Evolutionary conservation across 2,113 vertebrate species (phyloP).

Genomic region (Silurus glanis): DNA sequence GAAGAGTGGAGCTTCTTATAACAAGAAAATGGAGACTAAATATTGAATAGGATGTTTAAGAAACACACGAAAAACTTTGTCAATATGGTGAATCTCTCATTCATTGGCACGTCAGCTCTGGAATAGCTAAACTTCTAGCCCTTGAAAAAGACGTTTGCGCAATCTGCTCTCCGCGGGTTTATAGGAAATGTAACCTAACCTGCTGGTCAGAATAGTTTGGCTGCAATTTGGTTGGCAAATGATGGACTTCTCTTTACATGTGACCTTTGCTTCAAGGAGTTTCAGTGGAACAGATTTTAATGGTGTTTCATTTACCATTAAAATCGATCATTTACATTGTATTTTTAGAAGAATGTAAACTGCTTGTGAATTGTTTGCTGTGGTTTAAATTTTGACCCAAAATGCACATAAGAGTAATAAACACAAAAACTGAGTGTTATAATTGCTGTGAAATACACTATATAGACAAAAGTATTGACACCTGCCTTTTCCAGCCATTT

Average conservation of each 20-base stretch:
- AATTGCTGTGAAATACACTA: no score
- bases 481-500: no score
- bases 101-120: not conserved
- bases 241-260: not conserved
- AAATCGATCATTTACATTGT: not conserved
- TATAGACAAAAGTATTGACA: no score
- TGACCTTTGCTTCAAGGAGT: not conserved
- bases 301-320: not conserved
- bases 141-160: not conserved
- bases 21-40: no score
- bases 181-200: no score
- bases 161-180: not conserved
- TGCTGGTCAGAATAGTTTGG: not conserved
- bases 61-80: no score
- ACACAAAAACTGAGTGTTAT: no score
- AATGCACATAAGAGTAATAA: no score
- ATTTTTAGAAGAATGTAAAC: not conserved
- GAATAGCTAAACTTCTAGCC: not conserved
- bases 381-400: not conserved
- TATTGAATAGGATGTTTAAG: no score
- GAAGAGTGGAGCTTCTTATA: no score
- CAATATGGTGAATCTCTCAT: not conserved
- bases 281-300: not conserved
- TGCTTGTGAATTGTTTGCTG: not conserved
- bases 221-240: constrained; percentile 24